Base-by-base conservation (phyloP, 2,888 invertebrate genomes). In the Ophion obscuratus region DNA sequence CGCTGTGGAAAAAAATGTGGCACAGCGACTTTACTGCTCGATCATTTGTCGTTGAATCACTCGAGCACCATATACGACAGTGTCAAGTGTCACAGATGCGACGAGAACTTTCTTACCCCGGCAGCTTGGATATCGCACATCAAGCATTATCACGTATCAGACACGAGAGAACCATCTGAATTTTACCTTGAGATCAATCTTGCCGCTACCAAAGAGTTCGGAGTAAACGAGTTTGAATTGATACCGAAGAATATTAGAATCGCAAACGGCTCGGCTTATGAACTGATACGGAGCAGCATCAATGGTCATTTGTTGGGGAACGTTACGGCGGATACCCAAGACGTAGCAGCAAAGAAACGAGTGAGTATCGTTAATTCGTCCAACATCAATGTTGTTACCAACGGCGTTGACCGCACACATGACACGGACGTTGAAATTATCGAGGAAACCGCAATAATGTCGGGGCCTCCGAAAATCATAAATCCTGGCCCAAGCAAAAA, bases 21-120 rank as follows among this genome's bases (percentile, higher is more conserved):
- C 14, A 90, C 88, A 2, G 2, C 66, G 1, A 0, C 24, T 2
- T 24, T 88, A 7, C 84, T 92, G 0, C 59, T 76, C 0, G 81
- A 87, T 61, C 91, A 92, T 77, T 40, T 78, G 1, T 79, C 81
- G 6, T 73, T 88, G 59, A 89, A 80, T 67, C 91, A 90, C 47
- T 70, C 75, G 14, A 77, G n/a, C 53, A 10, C 57, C 14, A 36
- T 68, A 0, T 11, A 66, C 3, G 70, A 73, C 14, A 71, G 77
- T 11, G 36, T 36, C 64, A 83, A 74, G 7, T 91, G 91, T 70
- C 62, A 59, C 0, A 71, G 81, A 24, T 91, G 91, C 47, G 64
- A 67, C 0, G 90, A 91, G 73, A 74, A 84, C 20, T 20, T 89
- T 2, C 47, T 81, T 9, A 85, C 88, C 0, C 53, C 7, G 6